Percentiles rank a stretch among this genome's conserved stretches.
Evolutionary conservation across 2,113 vertebrate genomes (phyloP).

Genomic region (Syrmaticus mikado): DNA sequence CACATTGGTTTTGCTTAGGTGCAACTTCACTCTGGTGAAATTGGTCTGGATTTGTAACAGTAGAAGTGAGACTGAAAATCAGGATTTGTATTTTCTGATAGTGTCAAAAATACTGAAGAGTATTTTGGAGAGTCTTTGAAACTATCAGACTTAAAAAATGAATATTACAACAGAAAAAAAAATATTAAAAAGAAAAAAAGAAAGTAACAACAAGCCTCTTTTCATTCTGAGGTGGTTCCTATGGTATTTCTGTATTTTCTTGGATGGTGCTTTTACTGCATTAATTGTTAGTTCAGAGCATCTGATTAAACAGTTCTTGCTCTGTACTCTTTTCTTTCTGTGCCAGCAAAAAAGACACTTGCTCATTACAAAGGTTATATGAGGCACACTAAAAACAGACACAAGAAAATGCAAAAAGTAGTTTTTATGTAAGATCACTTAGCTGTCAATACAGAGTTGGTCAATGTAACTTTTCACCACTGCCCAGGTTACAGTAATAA

Average conservation of each 20-base stretch:
- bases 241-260: slow-evolving; percentile 51
- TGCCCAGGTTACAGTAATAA: slow-evolving; percentile 1
- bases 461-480: background rate
- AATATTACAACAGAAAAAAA: background rate
- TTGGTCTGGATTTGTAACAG: slow-evolving; percentile 2
- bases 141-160: slow-evolving; percentile 59
- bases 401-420: background rate
- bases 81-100: slow-evolving; percentile 65
- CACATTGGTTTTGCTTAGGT: background rate
- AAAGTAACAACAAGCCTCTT: slow-evolving; percentile 44
- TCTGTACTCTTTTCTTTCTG: slow-evolving; percentile 81
- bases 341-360: slow-evolving; percentile 56
- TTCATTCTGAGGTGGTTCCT: slow-evolving; percentile 53
- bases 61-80: slow-evolving; percentile 44
- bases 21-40: background rate
- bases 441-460: background rate
- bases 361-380: background rate
- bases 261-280: slow-evolving; percentile 76
- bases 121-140: slow-evolving; percentile 70
- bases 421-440: background rate
- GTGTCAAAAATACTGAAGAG: slow-evolving; percentile 40
- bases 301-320: slow-evolving; percentile 58
- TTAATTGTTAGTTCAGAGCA: slow-evolving; percentile 58
- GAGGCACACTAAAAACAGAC: background rate
- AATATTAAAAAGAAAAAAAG: background rate